Conservation (phyloP, 2,797 vertebrate genomes). For the Sebastes cheni region DNA sequence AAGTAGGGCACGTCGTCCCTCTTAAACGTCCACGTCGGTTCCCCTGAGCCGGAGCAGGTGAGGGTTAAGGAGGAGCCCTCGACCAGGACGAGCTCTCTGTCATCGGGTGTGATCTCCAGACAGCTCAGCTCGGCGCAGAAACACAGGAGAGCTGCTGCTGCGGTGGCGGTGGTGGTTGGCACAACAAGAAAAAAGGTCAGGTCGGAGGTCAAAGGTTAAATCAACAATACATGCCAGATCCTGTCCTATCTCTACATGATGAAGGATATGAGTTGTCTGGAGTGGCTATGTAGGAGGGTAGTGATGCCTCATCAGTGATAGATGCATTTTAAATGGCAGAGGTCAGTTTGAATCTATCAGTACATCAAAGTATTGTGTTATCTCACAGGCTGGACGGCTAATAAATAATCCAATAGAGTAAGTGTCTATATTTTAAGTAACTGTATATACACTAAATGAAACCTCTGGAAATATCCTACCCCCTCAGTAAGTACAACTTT, state of each 20-base stretch:
- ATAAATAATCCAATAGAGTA: not conserved
- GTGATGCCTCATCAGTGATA: slow-evolving; percentile 47
- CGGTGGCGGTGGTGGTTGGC: slow-evolving; percentile 7
- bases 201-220: slow-evolving; percentile 67
- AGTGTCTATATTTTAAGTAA: not conserved
- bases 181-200: slow-evolving; percentile 53
- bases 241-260: slow-evolving; percentile 55
- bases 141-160: slow-evolving; percentile 71
- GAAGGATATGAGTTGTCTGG: slow-evolving; percentile 66
- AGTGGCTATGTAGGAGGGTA: slow-evolving; percentile 34
- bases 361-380: slow-evolving; percentile 35
- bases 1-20: slow-evolving; percentile 67
- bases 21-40: slow-evolving; percentile 83
- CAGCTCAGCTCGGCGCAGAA: slow-evolving; percentile 50
- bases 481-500: not conserved
- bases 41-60: slow-evolving; percentile 80
- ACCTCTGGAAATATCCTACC: not conserved
- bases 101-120: slow-evolving; percentile 81
- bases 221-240: slow-evolving; percentile 71
- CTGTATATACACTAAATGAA: not conserved
- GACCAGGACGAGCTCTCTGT: slow-evolving; percentile 80
- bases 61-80: slow-evolving; percentile 82
- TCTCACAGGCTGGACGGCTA: slow-evolving; percentile 2
- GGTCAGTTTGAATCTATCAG: slow-evolving; percentile 23
- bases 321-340: slow-evolving; percentile 41